These are phyloP conservation scores for Amphiprion clarkii DNA, from an alignment of 2,797 vertebrate species.

Conservation along the genomic window DNA sequence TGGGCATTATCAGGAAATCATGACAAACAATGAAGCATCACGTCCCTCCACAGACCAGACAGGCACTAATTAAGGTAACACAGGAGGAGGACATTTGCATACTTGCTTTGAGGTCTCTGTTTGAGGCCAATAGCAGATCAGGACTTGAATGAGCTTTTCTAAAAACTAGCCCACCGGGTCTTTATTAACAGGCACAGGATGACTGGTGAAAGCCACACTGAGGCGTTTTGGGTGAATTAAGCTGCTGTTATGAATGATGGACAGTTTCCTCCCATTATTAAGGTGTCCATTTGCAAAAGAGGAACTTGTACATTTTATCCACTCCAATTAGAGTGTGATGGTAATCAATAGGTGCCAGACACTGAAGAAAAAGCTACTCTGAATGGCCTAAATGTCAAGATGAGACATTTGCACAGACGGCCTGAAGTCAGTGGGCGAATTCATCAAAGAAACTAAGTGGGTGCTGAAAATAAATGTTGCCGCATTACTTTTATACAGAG, in stretches of 20 bases:
- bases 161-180: slow-evolving; percentile 26
- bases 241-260: slow-evolving; percentile 10
- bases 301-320: slow-evolving; percentile 40
- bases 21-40: slow-evolving; percentile 25
- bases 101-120: slow-evolving; percentile 38
- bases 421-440: slow-evolving; percentile 34
- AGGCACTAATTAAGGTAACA: slow-evolving; percentile 50
- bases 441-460: slow-evolving; percentile 24
- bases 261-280: slow-evolving; percentile 16
- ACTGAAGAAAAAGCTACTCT: slow-evolving; percentile 55
- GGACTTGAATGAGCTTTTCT: slow-evolving; percentile 24
- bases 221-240: slow-evolving; percentile 4
- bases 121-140: slow-evolving; percentile 19
- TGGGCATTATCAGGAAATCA: slow-evolving; percentile 50
- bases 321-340: slow-evolving; percentile 66
- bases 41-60: slow-evolving; percentile 14
- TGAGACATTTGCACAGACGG: slow-evolving; percentile 61
- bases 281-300: slow-evolving; percentile 23
- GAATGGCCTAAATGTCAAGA: slow-evolving; percentile 69
- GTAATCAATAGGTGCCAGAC: slow-evolving; percentile 63
- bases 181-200: slow-evolving; percentile 12
- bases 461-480: slow-evolving; percentile 20
- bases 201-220: slow-evolving; percentile 1
- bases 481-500: neutral
- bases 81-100: slow-evolving; percentile 54